These are phyloP conservation scores for Bufotes viridis DNA, from an alignment of 2,797 vertebrate species.

Conservation along the genomic window DNA sequence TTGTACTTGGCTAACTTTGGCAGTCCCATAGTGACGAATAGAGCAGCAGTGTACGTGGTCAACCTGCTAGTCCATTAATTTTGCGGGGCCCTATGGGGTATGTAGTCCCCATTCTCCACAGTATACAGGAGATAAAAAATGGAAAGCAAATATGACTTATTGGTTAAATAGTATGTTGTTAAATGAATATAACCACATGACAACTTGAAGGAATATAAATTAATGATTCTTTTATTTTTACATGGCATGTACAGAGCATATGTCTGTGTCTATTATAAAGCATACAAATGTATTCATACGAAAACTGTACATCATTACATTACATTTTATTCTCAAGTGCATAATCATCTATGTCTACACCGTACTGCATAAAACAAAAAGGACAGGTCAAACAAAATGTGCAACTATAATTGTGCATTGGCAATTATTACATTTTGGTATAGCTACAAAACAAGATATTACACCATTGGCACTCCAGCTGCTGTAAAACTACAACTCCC, in stretches of 20 bases:
- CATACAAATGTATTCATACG: not conserved
- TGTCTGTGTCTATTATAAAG: not conserved
- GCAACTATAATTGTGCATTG: not conserved
- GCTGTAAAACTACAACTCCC: no score
- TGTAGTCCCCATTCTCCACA: no score
- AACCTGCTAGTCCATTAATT: no score
- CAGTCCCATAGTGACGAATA: no score
- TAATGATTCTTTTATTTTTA: not conserved
- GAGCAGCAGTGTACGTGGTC: no score
- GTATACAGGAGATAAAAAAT: no score
- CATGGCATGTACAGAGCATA: not conserved
- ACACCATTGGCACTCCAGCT: not conserved
- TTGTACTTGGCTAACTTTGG: no score
- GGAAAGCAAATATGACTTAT: no score
- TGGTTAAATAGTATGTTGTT: no score
- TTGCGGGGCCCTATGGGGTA: no score
- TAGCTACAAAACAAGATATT: not conserved
- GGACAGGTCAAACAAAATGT: not conserved
- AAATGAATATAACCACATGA: not conserved
- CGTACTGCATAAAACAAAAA: not conserved
- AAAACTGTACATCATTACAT: not conserved
- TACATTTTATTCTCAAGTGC: not conserved
- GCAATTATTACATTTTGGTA: not conserved
- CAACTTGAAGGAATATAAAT: not conserved
- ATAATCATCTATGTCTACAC: not conserved